These are phyloP conservation scores for Gryon sp. DNA, from an alignment of 1,140 invertebrate species.

Conservation along the genomic window DNA sequence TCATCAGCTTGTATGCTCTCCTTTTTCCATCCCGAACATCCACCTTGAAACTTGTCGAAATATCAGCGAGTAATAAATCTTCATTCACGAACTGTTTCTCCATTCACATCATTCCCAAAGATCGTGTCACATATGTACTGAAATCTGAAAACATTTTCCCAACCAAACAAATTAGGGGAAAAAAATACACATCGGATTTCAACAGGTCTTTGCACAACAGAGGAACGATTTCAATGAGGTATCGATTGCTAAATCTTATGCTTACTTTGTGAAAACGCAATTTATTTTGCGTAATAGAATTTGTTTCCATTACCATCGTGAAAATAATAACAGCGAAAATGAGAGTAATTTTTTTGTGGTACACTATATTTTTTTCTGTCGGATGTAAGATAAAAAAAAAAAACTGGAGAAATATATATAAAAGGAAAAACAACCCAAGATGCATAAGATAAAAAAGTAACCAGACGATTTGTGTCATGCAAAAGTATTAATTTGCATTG, in stretches of 20 bases:
- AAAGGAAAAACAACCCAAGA: too few species aligned
- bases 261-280: conserved; percentile 47
- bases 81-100: conserved; percentile 22
- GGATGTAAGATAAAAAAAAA: conserved; percentile 22
- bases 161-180: conserved; percentile 35
- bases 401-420: too few species aligned
- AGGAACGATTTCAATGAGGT: conserved; percentile 41
- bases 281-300: conserved; percentile 57
- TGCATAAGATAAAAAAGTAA: too few species aligned
- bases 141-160: conserved; percentile 45
- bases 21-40: conserved; percentile 12
- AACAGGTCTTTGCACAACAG: conserved; percentile 51
- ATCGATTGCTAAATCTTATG: conserved; percentile 55
- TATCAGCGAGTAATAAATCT: conserved; percentile 36
- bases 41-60: conserved; percentile 39
- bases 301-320: conserved; percentile 48
- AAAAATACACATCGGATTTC: conserved; percentile 43
- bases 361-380: conserved; percentile 10
- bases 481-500: conserved; percentile 56
- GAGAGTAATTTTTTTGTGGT: conserved; percentile 52
- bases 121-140: conserved; percentile 37
- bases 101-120: conserved; percentile 34
- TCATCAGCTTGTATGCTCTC: conserved; percentile 8
- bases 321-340: conserved; percentile 55
- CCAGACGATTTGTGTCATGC: conserved; percentile 32